These are phyloP conservation scores for Pandemis cinnamomeana DNA, from an alignment of 2,888 invertebrate genomes.

Conservation along the genomic window DNA sequence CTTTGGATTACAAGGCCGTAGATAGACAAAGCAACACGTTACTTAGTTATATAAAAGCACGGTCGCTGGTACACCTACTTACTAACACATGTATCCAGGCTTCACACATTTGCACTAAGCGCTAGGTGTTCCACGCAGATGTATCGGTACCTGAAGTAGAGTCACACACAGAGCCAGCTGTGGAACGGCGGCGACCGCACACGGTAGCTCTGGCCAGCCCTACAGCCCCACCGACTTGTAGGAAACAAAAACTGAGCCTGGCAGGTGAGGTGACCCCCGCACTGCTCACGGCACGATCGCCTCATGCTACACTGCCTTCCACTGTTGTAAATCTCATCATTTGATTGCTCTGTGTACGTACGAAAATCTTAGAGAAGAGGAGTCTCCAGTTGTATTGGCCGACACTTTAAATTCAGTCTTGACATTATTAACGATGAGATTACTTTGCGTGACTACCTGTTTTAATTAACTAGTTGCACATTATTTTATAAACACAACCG, in stretches of 20 bases:
- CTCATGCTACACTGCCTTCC: slow-evolving; percentile 12
- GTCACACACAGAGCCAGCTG: slow-evolving; percentile 54
- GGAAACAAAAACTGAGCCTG: slow-evolving; percentile 89
- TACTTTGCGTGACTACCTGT: not conserved
- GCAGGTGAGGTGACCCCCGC: slow-evolving; percentile 74
- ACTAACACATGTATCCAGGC: slow-evolving; percentile 18
- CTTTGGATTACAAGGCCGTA: not conserved
- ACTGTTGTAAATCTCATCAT: slow-evolving; percentile 1
- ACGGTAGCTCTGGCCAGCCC: slow-evolving; percentile 87
- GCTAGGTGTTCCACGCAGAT: slow-evolving; percentile 79
- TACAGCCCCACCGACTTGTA: slow-evolving; percentile 85
- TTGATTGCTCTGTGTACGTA: not conserved
- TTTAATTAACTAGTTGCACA: not conserved
- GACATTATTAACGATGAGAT: not conserved
- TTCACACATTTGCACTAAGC: slow-evolving; percentile 62
- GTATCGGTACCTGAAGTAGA: slow-evolving; percentile 70
- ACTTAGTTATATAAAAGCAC: not conserved
- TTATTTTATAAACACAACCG: not conserved
- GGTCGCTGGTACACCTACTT: not conserved
- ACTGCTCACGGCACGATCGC: slow-evolving; percentile 58
- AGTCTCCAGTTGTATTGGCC: not conserved
- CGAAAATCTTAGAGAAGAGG: not conserved
- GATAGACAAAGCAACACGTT: not conserved
- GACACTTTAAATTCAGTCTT: slow-evolving; percentile 1
- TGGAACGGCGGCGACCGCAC: slow-evolving; percentile 76